These are phyloP conservation scores for Menura novaehollandiae DNA, from an alignment of 2,113 vertebrate genomes.

Conservation along the genomic window DNA sequence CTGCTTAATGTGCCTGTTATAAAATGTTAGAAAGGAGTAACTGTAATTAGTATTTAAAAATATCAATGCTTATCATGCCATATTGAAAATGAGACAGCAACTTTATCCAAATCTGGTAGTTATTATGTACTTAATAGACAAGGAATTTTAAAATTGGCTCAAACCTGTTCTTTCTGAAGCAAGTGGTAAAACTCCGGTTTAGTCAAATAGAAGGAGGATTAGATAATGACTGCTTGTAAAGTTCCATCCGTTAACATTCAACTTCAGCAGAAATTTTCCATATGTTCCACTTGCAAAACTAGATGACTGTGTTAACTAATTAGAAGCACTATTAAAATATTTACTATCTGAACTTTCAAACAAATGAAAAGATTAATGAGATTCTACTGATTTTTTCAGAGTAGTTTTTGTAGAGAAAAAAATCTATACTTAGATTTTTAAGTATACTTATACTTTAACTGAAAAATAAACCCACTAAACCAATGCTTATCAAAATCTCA, in stretches of 20 bases:
- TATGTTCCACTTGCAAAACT: background rate
- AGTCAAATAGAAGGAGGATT: background rate
- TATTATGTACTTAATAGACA: background rate
- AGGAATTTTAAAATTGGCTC: conserved; percentile 1
- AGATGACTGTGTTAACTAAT: conserved; percentile 15
- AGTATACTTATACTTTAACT: too few relatives aligned
- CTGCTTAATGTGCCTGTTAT: background rate
- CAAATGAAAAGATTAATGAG: background rate
- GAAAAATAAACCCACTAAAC: background rate
- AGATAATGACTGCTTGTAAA: background rate
- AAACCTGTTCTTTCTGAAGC: background rate
- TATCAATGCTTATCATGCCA: background rate
- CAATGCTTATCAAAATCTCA: background rate
- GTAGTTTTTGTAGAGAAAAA: background rate
- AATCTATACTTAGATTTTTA: background rate
- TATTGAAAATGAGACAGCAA: background rate
- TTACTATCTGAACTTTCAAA: conserved; percentile 22
- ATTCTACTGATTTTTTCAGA: background rate
- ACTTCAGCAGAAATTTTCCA: background rate
- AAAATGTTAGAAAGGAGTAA: background rate
- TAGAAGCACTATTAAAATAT: conserved; percentile 40
- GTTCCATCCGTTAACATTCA: background rate
- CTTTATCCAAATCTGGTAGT: background rate
- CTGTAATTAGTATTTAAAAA: background rate
- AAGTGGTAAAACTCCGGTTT: background rate